phyloP scores from a whole-genome alignment of 2,797 vertebrate species.

The Ptychobarbus kaznakovi region DNA sequence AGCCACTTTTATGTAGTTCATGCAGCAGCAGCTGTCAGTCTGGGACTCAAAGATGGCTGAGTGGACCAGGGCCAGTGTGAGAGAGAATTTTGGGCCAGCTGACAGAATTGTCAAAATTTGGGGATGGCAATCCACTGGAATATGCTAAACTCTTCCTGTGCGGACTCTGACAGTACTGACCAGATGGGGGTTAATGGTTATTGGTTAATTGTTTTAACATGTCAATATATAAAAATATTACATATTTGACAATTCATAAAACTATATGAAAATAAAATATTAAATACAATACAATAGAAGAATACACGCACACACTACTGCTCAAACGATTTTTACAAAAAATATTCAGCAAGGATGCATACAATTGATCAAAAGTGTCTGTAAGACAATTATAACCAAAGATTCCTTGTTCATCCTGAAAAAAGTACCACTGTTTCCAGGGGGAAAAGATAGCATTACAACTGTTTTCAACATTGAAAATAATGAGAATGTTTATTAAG shows the following conservation, averaged over 20 bases:
- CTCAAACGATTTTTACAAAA: no score
- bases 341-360: not conserved
- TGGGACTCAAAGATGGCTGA: not conserved
- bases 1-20: not conserved
- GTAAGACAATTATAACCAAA: not conserved
- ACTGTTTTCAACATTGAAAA: no score
- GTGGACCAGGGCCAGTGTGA: not conserved
- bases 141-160: not conserved
- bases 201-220: not conserved
- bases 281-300: not conserved
- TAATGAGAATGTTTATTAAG: not conserved
- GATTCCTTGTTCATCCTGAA: not conserved
- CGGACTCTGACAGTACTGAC: not conserved
- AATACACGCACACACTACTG: no score
- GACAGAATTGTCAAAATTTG: not conserved
- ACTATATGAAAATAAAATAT: not conserved
- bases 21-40: slow-evolving; percentile 17
- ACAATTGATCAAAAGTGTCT: not conserved
- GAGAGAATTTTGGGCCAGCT: not conserved
- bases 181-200: not conserved
- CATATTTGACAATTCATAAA: not conserved
- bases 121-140: not conserved
- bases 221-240: not conserved
- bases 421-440: no score
- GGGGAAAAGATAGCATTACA: no score